A percentile compares a stretch with the other conserved stretches of the same genome.
Evolutionary conservation across 1,140 invertebrate species (phyloP).

Genomic region (Goniozus legneri): DNA sequence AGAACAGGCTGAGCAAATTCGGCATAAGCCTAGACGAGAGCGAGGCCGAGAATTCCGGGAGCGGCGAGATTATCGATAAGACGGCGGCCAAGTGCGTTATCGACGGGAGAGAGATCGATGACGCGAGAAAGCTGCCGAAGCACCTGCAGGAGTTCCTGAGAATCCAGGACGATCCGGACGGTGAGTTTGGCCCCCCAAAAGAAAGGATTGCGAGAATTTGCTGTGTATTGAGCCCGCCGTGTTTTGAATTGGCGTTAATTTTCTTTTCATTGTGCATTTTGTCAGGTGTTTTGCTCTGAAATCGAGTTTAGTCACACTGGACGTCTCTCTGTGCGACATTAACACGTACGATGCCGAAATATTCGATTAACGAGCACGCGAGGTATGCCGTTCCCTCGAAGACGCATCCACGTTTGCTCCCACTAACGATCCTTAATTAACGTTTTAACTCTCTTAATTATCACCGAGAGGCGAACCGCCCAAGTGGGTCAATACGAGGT

Average conservation of each 20-base stretch:
- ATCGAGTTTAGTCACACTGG: not conserved
- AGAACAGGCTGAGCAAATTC: conserved; percentile 58
- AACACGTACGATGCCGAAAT: not conserved
- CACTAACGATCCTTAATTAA: not conserved
- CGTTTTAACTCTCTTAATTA: not conserved
- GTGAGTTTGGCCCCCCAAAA: conserved; percentile 54
- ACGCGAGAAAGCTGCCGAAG: conserved; percentile 63
- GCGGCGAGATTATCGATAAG: conserved; percentile 14
- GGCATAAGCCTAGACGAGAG: conserved; percentile 59
- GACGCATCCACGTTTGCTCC: not conserved
- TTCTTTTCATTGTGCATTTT: too few species aligned
- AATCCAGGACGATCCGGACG: conserved; percentile 51
- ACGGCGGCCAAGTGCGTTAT: conserved; percentile 56
- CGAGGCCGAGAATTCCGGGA: conserved; percentile 11
- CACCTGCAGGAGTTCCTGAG: conserved; percentile 69
- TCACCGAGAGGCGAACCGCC: too few species aligned
- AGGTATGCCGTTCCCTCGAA: not conserved
- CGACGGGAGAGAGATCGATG: conserved; percentile 60
- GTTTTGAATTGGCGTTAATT: too few species aligned
- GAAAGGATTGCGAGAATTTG: too few species aligned
- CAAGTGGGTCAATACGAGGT: too few species aligned
- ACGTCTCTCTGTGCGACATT: not conserved
- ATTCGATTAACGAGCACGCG: not conserved
- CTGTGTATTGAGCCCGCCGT: not conserved
- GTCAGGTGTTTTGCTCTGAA: too few species aligned